Evolutionary conservation across 1,140 invertebrate species (phyloP).

Genomic region (Dendroctonus valens): DNA sequence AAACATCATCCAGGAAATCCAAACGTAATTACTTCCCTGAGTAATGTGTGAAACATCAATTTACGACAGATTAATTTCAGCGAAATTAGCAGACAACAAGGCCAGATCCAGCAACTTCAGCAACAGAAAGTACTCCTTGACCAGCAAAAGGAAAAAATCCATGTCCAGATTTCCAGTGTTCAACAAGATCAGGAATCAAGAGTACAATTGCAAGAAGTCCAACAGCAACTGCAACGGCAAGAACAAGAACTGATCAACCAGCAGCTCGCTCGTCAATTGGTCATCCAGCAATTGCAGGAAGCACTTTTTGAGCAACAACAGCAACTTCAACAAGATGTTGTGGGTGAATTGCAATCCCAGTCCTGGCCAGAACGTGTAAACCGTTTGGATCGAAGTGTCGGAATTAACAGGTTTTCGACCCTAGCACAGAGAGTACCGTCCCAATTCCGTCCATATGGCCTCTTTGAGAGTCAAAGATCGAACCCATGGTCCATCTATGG

Average conservation of each 20-base stretch:
- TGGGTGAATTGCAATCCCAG: too few species aligned
- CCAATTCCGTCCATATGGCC: too few species aligned
- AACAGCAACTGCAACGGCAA: constrained; percentile 5
- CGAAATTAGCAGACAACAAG: constrained; percentile 13
- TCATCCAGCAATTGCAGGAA: constrained; percentile 13
- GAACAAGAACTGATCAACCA: constrained; percentile 6
- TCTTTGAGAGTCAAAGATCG: too few species aligned
- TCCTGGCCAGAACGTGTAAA: too few species aligned
- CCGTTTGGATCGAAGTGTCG: too few species aligned
- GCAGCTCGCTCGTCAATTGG: constrained; percentile 6
- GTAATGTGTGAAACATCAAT: not conserved
- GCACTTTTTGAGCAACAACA: constrained; percentile 9
- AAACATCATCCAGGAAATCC: constrained; percentile 12
- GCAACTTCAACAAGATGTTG: not conserved
- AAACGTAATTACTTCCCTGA: constrained; percentile 3
- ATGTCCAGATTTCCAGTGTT: not conserved
- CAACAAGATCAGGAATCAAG: not conserved
- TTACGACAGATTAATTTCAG: not conserved
- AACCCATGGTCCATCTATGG: too few species aligned
- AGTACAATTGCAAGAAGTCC: constrained; percentile 7
- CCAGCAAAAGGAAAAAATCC: constrained; percentile 9
- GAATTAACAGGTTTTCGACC: too few species aligned
- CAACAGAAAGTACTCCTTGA: constrained; percentile 5
- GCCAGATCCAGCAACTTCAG: not conserved
- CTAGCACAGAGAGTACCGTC: too few species aligned